A percentile compares a stretch with the other conserved stretches of the same genome.
Conservation (phyloP, 2,113 vertebrate species). For the Galemys pyrenaicus region DNA sequence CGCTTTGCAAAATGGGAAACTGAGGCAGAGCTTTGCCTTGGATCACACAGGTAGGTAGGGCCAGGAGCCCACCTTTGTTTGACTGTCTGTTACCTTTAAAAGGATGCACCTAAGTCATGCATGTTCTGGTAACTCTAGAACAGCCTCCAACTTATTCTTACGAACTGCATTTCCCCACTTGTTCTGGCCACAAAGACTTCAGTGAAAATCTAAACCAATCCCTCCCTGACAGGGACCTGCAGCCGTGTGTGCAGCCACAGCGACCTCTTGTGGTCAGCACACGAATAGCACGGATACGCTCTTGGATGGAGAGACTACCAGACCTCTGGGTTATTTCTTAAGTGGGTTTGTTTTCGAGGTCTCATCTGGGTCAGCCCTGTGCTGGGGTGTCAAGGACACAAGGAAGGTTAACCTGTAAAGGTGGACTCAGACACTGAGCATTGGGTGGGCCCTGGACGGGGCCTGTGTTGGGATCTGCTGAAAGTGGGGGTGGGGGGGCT, state of each 20-base stretch:
- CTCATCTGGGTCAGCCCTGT: not conserved
- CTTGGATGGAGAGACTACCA: accelerated
- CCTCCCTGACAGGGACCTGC: accelerated
- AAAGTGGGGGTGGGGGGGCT: no score
- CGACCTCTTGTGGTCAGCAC: conserved; percentile 57
- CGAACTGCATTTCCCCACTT: accelerated
- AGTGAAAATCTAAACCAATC: not conserved
- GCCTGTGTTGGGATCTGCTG: accelerated
- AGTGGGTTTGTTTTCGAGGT: not conserved
- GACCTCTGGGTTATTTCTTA: not conserved
- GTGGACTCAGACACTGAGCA: no score
- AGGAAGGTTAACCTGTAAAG: not conserved
- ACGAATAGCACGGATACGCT: accelerated
- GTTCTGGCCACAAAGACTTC: not conserved
- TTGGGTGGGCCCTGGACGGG: not conserved
- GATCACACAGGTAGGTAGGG: accelerated
- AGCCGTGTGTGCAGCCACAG: not conserved
- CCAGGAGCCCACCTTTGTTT: not conserved
- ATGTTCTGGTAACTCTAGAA: not conserved
- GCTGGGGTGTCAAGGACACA: not conserved
- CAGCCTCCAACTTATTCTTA: not conserved
- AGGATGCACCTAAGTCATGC: not conserved
- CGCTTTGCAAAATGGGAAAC: not conserved
- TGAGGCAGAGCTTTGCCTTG: not conserved
- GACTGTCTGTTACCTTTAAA: not conserved